Conservation (phyloP, 2,888 invertebrate genomes). For the Sarcophaga rosellei region DNA sequence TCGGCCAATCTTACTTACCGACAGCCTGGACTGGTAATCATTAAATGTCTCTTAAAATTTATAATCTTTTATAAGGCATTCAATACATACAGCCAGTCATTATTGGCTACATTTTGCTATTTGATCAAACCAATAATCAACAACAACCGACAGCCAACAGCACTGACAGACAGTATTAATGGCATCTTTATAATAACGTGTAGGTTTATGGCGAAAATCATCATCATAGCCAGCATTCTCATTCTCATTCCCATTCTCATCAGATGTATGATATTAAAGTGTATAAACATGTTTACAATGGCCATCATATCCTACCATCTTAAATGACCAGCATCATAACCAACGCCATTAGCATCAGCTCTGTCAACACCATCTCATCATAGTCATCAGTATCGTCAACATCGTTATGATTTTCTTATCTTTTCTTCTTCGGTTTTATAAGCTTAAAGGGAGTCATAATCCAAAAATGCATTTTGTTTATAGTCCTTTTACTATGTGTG, state of each 20-base stretch:
- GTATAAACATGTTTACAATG: slow-evolving; percentile 43
- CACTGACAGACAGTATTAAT: background rate
- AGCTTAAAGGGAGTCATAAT: slow-evolving; percentile 53
- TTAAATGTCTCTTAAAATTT: slow-evolving; percentile 43
- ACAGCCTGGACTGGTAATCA: slow-evolving; percentile 35
- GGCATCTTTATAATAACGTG: background rate
- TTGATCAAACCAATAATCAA: background rate
- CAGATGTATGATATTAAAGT: slow-evolving; percentile 38
- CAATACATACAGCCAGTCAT: slow-evolving; percentile 8
- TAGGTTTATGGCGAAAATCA: background rate
- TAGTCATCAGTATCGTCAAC: slow-evolving; percentile 15
- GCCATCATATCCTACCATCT: slow-evolving; percentile 22
- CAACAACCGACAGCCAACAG: background rate
- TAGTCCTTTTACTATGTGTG: slow-evolving; percentile 11
- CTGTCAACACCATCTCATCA: slow-evolving; percentile 41
- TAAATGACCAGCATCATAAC: slow-evolving; percentile 41
- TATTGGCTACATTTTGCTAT: slow-evolving; percentile 35
- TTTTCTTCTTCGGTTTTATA: slow-evolving; percentile 50
- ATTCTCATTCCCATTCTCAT: slow-evolving; percentile 30
- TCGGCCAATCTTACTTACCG: background rate
- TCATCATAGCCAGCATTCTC: slow-evolving; percentile 1
- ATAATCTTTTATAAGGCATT: slow-evolving; percentile 33
- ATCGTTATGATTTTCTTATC: slow-evolving; percentile 33
- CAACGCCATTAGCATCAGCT: slow-evolving; percentile 51
- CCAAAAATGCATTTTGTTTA: slow-evolving; percentile 53